Percentiles rank a stretch among this genome's conserved stretches.
Evolutionary conservation across 2,113 vertebrate genomes (phyloP).

Genomic region (Dendrocopos noguchii): DNA sequence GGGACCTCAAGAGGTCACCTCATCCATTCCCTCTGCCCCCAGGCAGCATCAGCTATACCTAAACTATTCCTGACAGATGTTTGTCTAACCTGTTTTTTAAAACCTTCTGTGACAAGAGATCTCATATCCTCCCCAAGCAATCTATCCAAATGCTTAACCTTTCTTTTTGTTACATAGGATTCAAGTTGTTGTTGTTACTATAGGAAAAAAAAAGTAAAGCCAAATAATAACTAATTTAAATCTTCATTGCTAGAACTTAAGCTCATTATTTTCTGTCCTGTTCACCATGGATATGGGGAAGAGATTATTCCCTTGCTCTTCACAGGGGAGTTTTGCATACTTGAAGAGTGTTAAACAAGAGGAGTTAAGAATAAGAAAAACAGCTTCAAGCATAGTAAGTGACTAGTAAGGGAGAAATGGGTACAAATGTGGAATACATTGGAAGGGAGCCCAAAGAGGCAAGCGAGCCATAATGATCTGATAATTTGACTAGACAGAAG

Average conservation of each 20-base stretch:
- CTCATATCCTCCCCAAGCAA: not conserved
- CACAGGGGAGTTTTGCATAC: not conserved
- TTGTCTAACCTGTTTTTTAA: slow-evolving; percentile 50
- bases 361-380: slow-evolving; percentile 20
- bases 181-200: not conserved
- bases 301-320: not conserved
- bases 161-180: not conserved
- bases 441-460: slow-evolving; percentile 30
- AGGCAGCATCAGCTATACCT: slow-evolving; percentile 50
- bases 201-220: too few relatives aligned
- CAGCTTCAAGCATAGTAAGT: not conserved
- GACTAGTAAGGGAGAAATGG: slow-evolving; percentile 16
- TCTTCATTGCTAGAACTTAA: not conserved
- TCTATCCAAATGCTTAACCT: not conserved
- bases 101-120: slow-evolving; percentile 28
- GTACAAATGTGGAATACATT: not conserved
- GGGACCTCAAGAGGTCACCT: slow-evolving; percentile 47
- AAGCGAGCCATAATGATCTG: slow-evolving; percentile 11
- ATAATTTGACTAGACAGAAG: slow-evolving; percentile 55
- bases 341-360: not conserved
- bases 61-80: slow-evolving; percentile 59
- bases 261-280: not conserved
- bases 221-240: not conserved
- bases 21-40: slow-evolving; percentile 30
- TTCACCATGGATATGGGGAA: not conserved